Evolutionary conservation across 2,888 invertebrate genomes (phyloP).

Genomic region (Mellilla xanthometata): DNA sequence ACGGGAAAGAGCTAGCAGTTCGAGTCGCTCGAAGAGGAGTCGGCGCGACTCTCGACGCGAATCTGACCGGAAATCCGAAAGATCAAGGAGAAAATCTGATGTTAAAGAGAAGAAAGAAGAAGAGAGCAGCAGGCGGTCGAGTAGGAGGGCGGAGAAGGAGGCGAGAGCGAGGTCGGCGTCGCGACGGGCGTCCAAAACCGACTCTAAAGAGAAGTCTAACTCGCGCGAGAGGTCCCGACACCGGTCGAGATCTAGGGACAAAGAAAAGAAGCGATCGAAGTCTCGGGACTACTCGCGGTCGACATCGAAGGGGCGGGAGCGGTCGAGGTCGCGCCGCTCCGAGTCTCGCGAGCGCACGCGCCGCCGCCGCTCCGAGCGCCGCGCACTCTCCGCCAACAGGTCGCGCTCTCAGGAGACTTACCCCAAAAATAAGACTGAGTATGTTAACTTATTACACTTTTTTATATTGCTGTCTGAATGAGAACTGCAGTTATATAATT

Average conservation of each 20-base stretch:
- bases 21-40: constrained; percentile 52
- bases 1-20: constrained; percentile 44
- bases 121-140: constrained; percentile 47
- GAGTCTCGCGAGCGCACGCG: constrained; percentile 38
- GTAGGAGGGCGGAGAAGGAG: constrained; percentile 55
- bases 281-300: constrained; percentile 54
- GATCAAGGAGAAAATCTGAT: constrained; percentile 57
- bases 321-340: constrained; percentile 46
- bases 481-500: no score
- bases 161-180: constrained; percentile 51
- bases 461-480: no score
- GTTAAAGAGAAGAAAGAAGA: constrained; percentile 50
- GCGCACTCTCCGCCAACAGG: constrained; percentile 46
- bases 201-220: constrained; percentile 56
- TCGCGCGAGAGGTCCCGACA: constrained; percentile 50
- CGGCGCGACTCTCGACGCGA: constrained; percentile 60
- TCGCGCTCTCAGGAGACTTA: constrained; percentile 40
- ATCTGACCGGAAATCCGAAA: constrained; percentile 58
- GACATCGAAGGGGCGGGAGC: constrained; percentile 45
- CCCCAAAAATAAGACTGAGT: constrained; percentile 69
- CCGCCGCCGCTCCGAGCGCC: constrained; percentile 36
- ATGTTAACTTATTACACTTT: no score
- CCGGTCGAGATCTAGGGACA: constrained; percentile 57
- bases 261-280: constrained; percentile 50
- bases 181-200: constrained; percentile 48